These are phyloP conservation scores for Xanthia togata DNA, from an alignment of 2,888 invertebrate genomes.

Conservation along the genomic window DNA sequence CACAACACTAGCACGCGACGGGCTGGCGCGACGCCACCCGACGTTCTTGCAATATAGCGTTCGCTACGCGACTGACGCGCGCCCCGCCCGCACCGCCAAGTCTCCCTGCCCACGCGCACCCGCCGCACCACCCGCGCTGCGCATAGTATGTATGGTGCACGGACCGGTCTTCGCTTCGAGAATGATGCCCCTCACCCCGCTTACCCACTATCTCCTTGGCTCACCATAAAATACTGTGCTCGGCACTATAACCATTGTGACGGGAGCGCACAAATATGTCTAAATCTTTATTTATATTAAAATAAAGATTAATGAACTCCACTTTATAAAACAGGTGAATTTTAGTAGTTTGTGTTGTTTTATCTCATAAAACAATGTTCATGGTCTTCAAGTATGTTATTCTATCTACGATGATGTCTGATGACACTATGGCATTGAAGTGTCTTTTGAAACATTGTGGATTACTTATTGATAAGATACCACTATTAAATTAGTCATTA, in stretches of 20 bases:
- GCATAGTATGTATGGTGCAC: constrained; percentile 70
- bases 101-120: constrained; percentile 80
- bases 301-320: constrained; percentile 8
- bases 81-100: constrained; percentile 81
- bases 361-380: background rate
- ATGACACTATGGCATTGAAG: constrained; percentile 20
- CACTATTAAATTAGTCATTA: background rate
- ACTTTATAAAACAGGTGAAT: constrained; percentile 21
- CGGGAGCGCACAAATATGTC: constrained; percentile 25
- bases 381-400: constrained; percentile 18
- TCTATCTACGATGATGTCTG: constrained; percentile 1
- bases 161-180: constrained; percentile 86
- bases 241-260: constrained; percentile 49
- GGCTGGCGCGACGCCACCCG: constrained; percentile 88
- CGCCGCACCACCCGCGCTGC: constrained; percentile 75
- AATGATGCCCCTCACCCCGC: constrained; percentile 85
- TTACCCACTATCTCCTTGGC: constrained; percentile 81
- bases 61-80: constrained; percentile 88
- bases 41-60: constrained; percentile 87
- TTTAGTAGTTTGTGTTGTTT: constrained; percentile 8
- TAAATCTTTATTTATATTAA: constrained; percentile 32
- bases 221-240: constrained; percentile 63
- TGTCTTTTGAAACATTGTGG: constrained; percentile 8
- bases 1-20: constrained; percentile 89
- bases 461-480: constrained; percentile 13